phyloP scores from a whole-genome alignment of 1,140 invertebrate species.

The Leptopilina boulardi region DNA sequence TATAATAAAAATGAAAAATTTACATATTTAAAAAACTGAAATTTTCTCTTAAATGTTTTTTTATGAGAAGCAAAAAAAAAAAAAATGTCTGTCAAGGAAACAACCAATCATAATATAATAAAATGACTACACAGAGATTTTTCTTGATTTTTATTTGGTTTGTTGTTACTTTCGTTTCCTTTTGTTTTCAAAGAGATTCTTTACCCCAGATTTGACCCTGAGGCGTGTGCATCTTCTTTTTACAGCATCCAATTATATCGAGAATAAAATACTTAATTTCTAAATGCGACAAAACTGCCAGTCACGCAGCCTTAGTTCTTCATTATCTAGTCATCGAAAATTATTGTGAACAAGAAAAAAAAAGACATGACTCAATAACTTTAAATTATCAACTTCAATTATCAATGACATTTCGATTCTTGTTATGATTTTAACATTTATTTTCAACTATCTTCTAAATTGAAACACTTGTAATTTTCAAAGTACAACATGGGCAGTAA shows the following conservation, averaged over 20 bases:
- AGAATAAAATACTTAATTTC: constrained; percentile 4
- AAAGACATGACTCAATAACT: not conserved
- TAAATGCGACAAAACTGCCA: constrained; percentile 24
- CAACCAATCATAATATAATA: not conserved
- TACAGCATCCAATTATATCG: constrained; percentile 5
- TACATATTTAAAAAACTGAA: too few species aligned
- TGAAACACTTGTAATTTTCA: too few species aligned
- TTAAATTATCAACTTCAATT: constrained; percentile 14
- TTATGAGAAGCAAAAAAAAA: too few species aligned
- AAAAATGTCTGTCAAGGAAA: not conserved
- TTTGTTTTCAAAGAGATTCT: constrained; percentile 3
- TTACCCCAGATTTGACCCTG: not conserved
- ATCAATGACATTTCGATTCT: not conserved
- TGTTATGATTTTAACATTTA: not conserved
- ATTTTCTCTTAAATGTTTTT: too few species aligned
- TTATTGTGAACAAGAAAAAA: not conserved
- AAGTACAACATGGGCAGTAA: too few species aligned
- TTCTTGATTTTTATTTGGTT: not conserved
- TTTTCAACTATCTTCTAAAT: not conserved
- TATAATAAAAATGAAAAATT: too few species aligned
- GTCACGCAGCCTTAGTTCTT: constrained; percentile 2
- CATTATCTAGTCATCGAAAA: constrained; percentile 22
- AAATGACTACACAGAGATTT: not conserved
- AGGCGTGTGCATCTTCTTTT: constrained; percentile 1
- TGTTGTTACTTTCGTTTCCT: constrained; percentile 4